These are phyloP conservation scores for Cyanocitta stelleri DNA, from an alignment of 2,113 vertebrate genomes.

Conservation along the genomic window DNA sequence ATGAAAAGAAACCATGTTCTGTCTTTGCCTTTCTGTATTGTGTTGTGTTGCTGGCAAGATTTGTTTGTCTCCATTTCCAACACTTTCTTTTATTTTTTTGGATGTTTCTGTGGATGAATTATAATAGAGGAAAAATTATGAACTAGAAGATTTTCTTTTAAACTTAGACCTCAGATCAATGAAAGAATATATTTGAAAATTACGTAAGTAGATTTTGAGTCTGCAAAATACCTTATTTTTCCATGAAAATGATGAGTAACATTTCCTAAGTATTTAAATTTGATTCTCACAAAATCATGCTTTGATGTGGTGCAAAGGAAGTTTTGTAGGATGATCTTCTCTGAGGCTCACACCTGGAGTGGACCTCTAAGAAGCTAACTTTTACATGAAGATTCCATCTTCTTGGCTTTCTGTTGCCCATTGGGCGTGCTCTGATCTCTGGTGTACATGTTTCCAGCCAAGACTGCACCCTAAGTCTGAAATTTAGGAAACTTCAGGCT, in stretches of 20 bases:
- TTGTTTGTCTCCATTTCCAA: background rate
- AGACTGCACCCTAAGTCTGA: background rate
- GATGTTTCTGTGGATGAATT: background rate
- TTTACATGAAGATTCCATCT: background rate
- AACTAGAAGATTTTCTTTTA: background rate
- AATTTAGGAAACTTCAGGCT: background rate
- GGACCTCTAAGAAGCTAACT: background rate
- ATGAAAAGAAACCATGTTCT: background rate
- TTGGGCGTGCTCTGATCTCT: fast-evolving
- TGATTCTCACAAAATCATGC: background rate
- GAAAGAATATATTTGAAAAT: background rate
- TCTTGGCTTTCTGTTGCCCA: background rate
- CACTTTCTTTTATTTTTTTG: background rate
- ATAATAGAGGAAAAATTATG: background rate
- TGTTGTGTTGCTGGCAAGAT: background rate
- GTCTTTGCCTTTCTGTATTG: background rate
- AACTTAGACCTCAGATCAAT: background rate
- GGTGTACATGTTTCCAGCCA: fast-evolving
- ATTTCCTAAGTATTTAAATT: background rate
- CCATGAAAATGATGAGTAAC: fast-evolving
- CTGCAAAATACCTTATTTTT: background rate
- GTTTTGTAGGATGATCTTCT: background rate
- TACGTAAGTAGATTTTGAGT: background rate
- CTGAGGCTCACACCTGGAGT: background rate
- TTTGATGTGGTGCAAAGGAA: background rate